These are phyloP conservation scores for Dynastes tityus DNA, from an alignment of 2,888 invertebrate genomes.

Conservation along the genomic window DNA sequence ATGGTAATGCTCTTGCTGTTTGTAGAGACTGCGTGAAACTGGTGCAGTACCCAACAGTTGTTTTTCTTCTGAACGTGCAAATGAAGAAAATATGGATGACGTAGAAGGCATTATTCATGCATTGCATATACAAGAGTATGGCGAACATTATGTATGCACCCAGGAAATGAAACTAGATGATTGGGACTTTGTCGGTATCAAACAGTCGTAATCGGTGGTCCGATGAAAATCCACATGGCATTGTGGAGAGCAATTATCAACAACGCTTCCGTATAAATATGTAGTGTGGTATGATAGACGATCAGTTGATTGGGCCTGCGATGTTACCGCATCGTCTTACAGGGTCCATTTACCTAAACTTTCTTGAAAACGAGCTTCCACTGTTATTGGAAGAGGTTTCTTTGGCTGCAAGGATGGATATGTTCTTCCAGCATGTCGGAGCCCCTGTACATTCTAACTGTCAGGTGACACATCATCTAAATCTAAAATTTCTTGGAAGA, in stretches of 20 bases:
- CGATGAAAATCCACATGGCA: no score
- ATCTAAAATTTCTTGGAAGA: neutral
- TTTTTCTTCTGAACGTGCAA: no score
- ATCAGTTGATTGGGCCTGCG: neutral
- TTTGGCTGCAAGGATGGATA: neutral
- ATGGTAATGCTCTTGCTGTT: no score
- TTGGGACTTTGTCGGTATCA: no score
- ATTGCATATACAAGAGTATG: no score
- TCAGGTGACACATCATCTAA: neutral
- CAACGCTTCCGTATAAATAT: neutral
- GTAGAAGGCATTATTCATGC: no score
- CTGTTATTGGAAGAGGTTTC: conserved; percentile 1
- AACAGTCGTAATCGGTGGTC: no score
- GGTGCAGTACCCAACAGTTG: no score
- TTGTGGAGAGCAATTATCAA: neutral
- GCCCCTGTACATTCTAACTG: neutral
- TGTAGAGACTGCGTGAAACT: no score
- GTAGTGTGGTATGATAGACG: neutral
- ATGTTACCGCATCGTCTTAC: neutral
- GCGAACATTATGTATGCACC: no score
- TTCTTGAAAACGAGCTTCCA: neutral
- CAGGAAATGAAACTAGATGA: no score
- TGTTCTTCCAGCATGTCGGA: neutral
- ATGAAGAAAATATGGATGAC: no score
- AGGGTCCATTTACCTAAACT: neutral